Evolutionary conservation across 2,888 invertebrate species (phyloP).

Genomic region (Hirtodrosophila confusa): DNA sequence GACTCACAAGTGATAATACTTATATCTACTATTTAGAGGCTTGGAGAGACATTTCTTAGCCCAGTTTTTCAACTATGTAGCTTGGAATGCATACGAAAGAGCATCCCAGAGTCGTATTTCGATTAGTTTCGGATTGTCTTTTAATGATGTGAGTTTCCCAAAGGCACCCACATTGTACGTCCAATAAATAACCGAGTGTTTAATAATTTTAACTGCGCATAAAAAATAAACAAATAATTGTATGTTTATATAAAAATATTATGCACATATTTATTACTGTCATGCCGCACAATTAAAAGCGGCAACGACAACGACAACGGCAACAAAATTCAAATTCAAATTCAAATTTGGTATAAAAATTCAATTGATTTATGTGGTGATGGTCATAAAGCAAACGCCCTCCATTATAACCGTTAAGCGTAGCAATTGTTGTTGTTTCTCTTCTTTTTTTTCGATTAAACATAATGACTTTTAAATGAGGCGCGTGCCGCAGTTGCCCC

Average conservation of each 20-base stretch:
- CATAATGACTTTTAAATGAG: slow-evolving; percentile 77
- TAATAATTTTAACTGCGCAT: slow-evolving; percentile 35
- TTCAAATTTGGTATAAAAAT: slow-evolving; percentile 53
- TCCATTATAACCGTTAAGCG: slow-evolving; percentile 51
- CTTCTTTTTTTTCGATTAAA: slow-evolving; percentile 51
- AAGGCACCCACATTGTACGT: slow-evolving; percentile 16
- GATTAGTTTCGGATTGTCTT: background rate
- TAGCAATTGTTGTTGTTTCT: slow-evolving; percentile 43
- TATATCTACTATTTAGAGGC: no score
- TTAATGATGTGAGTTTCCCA: no score
- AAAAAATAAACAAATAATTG: slow-evolving; percentile 31
- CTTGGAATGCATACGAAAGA: no score
- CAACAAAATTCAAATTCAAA: slow-evolving; percentile 30
- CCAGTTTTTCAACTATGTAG: no score
- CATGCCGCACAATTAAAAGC: slow-evolving; percentile 62
- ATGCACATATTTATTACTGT: slow-evolving; percentile 51
- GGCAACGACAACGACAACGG: slow-evolving; percentile 21
- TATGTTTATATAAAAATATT: slow-evolving; percentile 22
- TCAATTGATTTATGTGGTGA: slow-evolving; percentile 73
- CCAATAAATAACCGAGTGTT: slow-evolving; percentile 42
- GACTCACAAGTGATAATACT: no score
- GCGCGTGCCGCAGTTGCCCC: slow-evolving; percentile 60
- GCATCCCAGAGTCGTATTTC: background rate
- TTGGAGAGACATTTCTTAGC: no score
- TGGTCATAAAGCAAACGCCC: slow-evolving; percentile 53